phyloP scores from a whole-genome alignment of 2,113 vertebrate genomes.

The Pachyramphus minor region DNA sequence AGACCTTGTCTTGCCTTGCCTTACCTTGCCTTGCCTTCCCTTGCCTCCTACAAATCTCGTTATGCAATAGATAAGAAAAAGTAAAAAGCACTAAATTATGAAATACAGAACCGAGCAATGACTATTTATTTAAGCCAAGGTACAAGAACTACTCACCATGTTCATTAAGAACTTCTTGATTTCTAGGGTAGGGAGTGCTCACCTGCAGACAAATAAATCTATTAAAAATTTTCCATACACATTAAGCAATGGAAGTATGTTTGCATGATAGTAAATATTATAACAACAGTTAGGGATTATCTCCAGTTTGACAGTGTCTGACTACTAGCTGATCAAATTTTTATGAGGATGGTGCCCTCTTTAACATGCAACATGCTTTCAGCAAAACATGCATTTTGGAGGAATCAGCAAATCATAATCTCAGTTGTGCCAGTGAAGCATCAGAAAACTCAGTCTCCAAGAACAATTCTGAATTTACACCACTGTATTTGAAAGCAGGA shows the following conservation, averaged over 20 bases:
- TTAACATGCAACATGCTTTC: slow-evolving; percentile 18
- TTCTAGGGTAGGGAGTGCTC: slow-evolving; percentile 16
- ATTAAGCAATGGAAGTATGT: neutral
- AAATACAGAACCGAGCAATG: neutral
- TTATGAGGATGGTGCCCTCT: neutral
- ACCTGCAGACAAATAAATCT: slow-evolving; percentile 53
- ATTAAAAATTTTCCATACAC: neutral
- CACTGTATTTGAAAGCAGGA: neutral
- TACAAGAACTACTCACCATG: slow-evolving; percentile 25
- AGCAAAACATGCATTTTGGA: neutral
- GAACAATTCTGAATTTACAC: neutral
- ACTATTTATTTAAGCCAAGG: neutral
- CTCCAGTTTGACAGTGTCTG: neutral
- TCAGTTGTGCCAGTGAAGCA: neutral
- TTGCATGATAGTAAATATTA: neutral
- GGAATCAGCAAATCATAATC: neutral
- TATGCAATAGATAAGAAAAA: neutral
- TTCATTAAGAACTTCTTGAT: slow-evolving; percentile 42
- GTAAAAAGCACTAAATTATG: neutral
- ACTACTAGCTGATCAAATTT: neutral
- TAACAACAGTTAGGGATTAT: neutral
- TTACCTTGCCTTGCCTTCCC: neutral
- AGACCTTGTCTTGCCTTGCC: neutral
- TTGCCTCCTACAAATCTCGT: too few relatives aligned
- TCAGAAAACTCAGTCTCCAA: neutral